Conservation (phyloP, 2,888 invertebrate genomes). For the Protula sp. region DNA sequence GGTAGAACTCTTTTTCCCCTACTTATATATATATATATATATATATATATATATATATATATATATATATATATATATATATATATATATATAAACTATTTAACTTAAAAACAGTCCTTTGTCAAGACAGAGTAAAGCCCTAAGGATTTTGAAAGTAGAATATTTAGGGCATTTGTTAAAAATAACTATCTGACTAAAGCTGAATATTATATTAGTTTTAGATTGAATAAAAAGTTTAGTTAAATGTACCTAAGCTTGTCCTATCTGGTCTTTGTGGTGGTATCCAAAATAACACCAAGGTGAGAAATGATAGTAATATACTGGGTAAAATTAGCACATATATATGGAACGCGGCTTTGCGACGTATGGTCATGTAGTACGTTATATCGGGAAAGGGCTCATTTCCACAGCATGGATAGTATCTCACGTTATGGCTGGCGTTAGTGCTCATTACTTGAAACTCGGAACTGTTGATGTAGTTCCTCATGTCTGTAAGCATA, state of each 20-base stretch:
- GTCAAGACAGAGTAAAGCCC: too few species aligned
- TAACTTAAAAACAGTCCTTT: too few species aligned
- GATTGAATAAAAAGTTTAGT: too few species aligned
- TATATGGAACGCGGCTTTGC: constrained; percentile 28
- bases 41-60: too few species aligned
- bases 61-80: too few species aligned
- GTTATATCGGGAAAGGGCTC: constrained; percentile 26
- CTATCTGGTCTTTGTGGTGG: constrained; percentile 35
- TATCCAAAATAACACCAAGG: constrained; percentile 34
- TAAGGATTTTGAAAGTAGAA: too few species aligned
- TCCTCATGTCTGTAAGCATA: constrained; percentile 21
- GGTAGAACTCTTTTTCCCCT: too few species aligned
- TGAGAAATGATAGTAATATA: constrained; percentile 30
- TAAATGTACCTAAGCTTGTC: constrained; percentile 31
- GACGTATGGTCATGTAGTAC: constrained; percentile 16
- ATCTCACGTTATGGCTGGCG: constrained; percentile 5
- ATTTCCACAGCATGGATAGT: constrained; percentile 23
- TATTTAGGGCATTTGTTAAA: too few species aligned
- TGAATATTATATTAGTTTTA: too few species aligned
- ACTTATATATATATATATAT: too few species aligned
- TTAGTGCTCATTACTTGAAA: constrained; percentile 15
- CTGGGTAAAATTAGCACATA: constrained; percentile 32
- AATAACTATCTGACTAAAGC: too few species aligned
- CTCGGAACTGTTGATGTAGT: constrained; percentile 22
- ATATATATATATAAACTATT: too few species aligned